Evolutionary conservation across 1,140 invertebrate species (phyloP).

Genomic region (Pseudomyrmex sp.): DNA sequence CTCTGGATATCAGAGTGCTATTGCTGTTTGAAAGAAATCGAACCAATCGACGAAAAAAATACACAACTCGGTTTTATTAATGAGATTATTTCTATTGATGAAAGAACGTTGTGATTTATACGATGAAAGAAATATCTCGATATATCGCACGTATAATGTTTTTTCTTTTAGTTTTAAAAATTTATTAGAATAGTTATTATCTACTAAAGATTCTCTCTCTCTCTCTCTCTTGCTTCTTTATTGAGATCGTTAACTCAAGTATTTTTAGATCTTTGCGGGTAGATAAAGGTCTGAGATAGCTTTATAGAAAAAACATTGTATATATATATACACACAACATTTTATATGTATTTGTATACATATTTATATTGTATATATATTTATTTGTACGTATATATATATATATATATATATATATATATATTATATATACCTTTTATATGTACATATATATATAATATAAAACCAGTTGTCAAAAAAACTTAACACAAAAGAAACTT

Average conservation of each 20-base stretch:
- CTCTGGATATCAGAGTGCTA: background rate
- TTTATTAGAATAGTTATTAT: too few relatives aligned
- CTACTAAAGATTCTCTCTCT: too few relatives aligned
- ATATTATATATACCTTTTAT: background rate
- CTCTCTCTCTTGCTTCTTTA: background rate
- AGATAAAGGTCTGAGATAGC: constrained; percentile 61
- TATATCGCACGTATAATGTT: background rate
- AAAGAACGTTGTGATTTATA: background rate
- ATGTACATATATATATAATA: too few relatives aligned
- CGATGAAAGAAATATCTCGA: too few relatives aligned
- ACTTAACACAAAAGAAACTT: too few relatives aligned
- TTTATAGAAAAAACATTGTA: constrained; percentile 27
- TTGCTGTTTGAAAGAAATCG: constrained; percentile 38
- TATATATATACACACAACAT: too few relatives aligned
- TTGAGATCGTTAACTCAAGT: constrained; percentile 62
- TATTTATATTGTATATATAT: too few relatives aligned
- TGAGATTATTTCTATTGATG: constrained; percentile 38
- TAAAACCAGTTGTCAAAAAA: too few relatives aligned
- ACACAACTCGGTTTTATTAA: constrained; percentile 5
- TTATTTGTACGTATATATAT: too few relatives aligned
- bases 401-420: too few relatives aligned
- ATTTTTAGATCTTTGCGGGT: constrained; percentile 68
- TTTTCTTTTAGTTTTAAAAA: background rate
- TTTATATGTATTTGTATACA: too few relatives aligned
- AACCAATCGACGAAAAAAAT: constrained; percentile 20